Base-by-base conservation (phyloP, 1,140 invertebrate species). In the Adoxophyes honmai region DNA sequence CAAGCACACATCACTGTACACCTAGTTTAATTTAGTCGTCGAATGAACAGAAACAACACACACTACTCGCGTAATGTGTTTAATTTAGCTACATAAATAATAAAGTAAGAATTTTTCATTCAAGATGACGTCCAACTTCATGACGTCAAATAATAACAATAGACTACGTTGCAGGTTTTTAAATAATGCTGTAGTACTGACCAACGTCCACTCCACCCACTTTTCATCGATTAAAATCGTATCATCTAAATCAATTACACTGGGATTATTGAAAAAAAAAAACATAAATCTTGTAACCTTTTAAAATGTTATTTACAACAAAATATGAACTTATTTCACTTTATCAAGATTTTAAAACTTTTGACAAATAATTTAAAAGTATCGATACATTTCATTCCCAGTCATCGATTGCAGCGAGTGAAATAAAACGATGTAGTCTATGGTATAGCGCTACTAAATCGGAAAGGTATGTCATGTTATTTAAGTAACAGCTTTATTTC, bases 101-200 rank as follows among this genome's bases (percentile, higher is more conserved):
- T 73, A 73, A 75, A 79, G 73, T 77, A 75, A 65, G 60, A 75
- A 72, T 69, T 76, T 78, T 72, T 76, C 68, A 76, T 78, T 74
- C 74, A 79, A 83, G 81, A 82, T 84, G 83, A 86, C 83, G 83
- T 86, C 76, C 78, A 73, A 75, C 66, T 67, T 77, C 77, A 68
- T 81, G 79, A 86, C 81, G 82, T 86, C 75, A 81, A 84, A 82
- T 77, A 67, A 79, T 71, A 83, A 75, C 72, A 82, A 82, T 83
- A 83, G 80, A 83, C 77, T 79, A 73, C 16, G 42, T 34, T 37
- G n/a, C 15, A 37, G 37, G 16, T 56, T 63, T 64, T 63, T 35
- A 18, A 52, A 48, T n/a, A 13, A 21, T 54, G 11, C 9, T 54
- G 21, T 56, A n/a, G n/a, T n/a, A 18, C 18, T 54, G 8, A 44